Conservation (phyloP, 2,888 invertebrate genomes). For the Ophion ellenae region DNA sequence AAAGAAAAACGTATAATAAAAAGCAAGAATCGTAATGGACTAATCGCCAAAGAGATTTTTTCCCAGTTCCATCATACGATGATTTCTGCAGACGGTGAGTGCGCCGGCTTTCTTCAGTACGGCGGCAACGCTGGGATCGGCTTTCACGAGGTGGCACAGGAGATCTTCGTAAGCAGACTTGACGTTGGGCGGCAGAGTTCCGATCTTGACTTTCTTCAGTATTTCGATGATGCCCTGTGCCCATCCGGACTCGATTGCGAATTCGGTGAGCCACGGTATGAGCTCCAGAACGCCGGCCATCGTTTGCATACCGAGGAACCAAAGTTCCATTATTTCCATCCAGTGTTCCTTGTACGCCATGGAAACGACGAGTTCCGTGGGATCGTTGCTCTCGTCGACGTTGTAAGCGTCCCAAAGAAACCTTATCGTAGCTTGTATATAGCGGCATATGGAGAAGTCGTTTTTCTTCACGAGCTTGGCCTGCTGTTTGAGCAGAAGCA, state of each 20-base stretch:
- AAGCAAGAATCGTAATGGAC: slow-evolving; percentile 64
- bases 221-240: slow-evolving; percentile 94
- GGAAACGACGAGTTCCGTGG: slow-evolving; percentile 92
- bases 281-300: slow-evolving; percentile 92
- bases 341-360: slow-evolving; percentile 94
- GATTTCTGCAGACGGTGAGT: slow-evolving; percentile 92
- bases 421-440: slow-evolving; percentile 94
- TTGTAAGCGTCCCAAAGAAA: slow-evolving; percentile 97
- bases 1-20: slow-evolving; percentile 49
- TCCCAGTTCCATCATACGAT: slow-evolving; percentile 94
- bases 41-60: slow-evolving; percentile 95
- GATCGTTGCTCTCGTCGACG: slow-evolving; percentile 94
- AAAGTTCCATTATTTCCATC: slow-evolving; percentile 95
- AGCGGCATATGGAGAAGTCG: slow-evolving; percentile 94
- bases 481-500: slow-evolving; percentile 93
- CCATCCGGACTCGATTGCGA: slow-evolving; percentile 97
- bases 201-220: slow-evolving; percentile 92
- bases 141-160: slow-evolving; percentile 92
- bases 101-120: slow-evolving; percentile 93
- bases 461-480: slow-evolving; percentile 93
- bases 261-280: slow-evolving; percentile 95
- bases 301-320: slow-evolving; percentile 98
- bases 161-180: slow-evolving; percentile 96
- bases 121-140: slow-evolving; percentile 89
- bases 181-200: slow-evolving; percentile 92